A percentile compares a stretch with the other conserved stretches of the same genome.
These are phyloP conservation scores for Ganaspis brasiliensis DNA, from an alignment of 2,888 invertebrate species.

Conservation along the genomic window DNA sequence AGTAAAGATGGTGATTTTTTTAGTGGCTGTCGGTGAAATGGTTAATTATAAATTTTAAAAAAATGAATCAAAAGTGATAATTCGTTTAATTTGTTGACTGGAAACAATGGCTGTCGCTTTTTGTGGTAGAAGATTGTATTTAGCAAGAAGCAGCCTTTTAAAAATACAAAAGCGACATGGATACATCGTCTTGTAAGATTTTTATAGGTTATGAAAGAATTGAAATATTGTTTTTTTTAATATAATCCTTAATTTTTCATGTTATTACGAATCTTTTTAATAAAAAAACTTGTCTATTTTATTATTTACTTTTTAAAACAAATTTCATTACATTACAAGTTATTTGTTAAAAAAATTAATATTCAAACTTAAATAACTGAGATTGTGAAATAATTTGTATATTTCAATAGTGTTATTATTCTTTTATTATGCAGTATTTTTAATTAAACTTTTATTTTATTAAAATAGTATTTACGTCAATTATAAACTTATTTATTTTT, in stretches of 20 bases:
- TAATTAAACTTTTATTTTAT: too few species aligned
- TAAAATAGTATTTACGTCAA: too few species aligned
- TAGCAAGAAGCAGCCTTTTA: constrained; percentile 69
- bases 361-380: too few species aligned
- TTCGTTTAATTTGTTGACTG: not conserved
- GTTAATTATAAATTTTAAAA: not conserved
- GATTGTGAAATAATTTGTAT: too few species aligned
- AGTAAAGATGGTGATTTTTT: too few species aligned
- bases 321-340: too few species aligned
- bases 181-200: constrained; percentile 87
- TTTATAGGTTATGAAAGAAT: constrained; percentile 38
- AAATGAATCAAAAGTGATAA: constrained; percentile 24
- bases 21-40: not conserved
- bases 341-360: too few species aligned
- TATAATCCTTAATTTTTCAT: not conserved
- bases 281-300: not conserved
- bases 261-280: not conserved
- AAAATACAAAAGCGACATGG: constrained; percentile 82
- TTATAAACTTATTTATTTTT: too few species aligned
- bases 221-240: not conserved
- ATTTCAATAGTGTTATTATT: too few species aligned
- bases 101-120: constrained; percentile 78
- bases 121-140: constrained; percentile 74
- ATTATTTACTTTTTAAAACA: too few species aligned
- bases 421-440: too few species aligned